Evolutionary conservation across 2,888 invertebrate genomes (phyloP).

Genomic region (Penaeus monodon): DNA sequence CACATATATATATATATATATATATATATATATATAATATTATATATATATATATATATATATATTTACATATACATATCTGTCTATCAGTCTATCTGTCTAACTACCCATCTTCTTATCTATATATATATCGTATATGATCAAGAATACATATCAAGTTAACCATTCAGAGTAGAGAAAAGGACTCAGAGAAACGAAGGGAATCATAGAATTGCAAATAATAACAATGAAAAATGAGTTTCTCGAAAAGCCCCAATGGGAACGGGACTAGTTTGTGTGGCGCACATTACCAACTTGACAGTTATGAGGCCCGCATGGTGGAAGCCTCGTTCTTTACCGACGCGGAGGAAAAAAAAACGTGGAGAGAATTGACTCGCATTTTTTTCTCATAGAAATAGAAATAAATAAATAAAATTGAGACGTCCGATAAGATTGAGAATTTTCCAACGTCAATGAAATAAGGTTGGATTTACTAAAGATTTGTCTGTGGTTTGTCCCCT

Average conservation of each 20-base stretch:
- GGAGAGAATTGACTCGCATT: background rate
- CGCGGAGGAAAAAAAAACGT: background rate
- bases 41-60: constrained; percentile 3
- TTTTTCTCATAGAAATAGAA: background rate
- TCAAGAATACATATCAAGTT: too few relatives aligned
- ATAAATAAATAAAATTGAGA: background rate
- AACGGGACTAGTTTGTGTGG: constrained; percentile 9
- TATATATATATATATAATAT: too few relatives aligned
- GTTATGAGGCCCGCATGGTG: constrained; percentile 5
- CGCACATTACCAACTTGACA: constrained; percentile 9
- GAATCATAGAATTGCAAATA: background rate
- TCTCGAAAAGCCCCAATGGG: too few relatives aligned
- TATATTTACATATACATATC: too few relatives aligned
- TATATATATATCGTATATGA: background rate
- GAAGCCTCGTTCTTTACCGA: constrained; percentile 15
- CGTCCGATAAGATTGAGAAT: background rate
- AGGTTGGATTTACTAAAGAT: too few relatives aligned
- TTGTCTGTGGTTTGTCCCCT: too few relatives aligned
- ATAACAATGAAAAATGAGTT: background rate
- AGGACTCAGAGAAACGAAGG: background rate
- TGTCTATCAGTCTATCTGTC: too few relatives aligned
- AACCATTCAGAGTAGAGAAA: too few relatives aligned
- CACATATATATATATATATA: too few relatives aligned
- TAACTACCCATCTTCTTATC: background rate
- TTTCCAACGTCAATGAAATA: too few relatives aligned